Base-by-base conservation (phyloP, 2,888 invertebrate genomes). In the Keiferia lycopersicella region DNA sequence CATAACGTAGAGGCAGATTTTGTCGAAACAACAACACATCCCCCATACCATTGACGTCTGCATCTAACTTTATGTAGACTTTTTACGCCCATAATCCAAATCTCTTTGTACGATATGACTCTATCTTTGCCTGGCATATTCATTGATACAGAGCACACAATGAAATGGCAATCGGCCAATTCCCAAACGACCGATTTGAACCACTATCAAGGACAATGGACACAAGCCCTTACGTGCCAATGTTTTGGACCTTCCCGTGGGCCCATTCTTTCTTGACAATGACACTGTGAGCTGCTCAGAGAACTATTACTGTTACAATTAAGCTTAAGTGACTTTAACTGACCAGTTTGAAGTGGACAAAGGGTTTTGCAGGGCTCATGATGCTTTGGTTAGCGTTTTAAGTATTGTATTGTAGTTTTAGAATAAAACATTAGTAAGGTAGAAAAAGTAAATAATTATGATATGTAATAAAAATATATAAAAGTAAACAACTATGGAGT, bases 221-320 rank as follows among this genome's bases (percentile, higher is more conserved):
- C n/a, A 64, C 62, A 38, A 41, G 39, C 61, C 22, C 61, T 4
- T 41, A 66, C 62, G 64, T 64, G 64, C 56, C 60, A 59, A 62
- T 66, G 62, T 58, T 41, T 58, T 20, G 50, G 38, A 12, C 41
- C 34, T 30, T 63, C 50, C 60, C 57, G 18, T 34, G n/a, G 59
- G 48, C 60, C 56, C 26, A 59, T 60, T 57, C 57, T 61, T 66
- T 63, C 50, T 20, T 60, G 26, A 34, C 61, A 45, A 62, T 58
- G 38, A 59, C 61, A n/a, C 41, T 53, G n/a, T 12, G 26, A 22
- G 34, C 63, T 39, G 38, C 60, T 60, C 18, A 18, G 60, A 53
- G 41, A 56, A 20, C 62, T 57, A 41, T 56, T 45, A 58, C 56
- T 26, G 41, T 59, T 41, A 59, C 65, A 62, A 34, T 53, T 62